These are phyloP conservation scores for Chrysina gloriosa DNA, from an alignment of 2,888 invertebrate genomes.

Conservation along the genomic window DNA sequence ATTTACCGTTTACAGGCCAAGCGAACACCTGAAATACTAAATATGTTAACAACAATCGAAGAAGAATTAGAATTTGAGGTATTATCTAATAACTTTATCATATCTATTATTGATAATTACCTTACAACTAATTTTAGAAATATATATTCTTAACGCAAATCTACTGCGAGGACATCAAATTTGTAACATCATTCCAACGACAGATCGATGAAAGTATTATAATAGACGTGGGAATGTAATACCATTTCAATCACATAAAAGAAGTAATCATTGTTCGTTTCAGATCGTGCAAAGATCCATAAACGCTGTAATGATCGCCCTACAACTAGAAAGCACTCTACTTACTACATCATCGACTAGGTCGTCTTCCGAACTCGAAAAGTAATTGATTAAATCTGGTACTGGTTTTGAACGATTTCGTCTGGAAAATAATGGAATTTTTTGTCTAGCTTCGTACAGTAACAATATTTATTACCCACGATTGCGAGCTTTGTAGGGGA, in stretches of 20 bases:
- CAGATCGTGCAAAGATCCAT: conserved; percentile 38
- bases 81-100: background rate
- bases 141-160: conserved; percentile 48
- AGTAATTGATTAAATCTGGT: background rate
- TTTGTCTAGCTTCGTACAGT: background rate
- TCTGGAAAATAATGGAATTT: background rate
- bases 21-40: conserved; percentile 44
- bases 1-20: conserved; percentile 38
- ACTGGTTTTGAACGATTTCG: background rate
- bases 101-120: conserved; percentile 11
- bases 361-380: background rate
- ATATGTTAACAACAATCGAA: conserved; percentile 26
- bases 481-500: background rate
- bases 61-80: conserved; percentile 32
- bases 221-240: conserved; percentile 41
- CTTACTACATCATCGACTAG: conserved; percentile 12
- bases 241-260: background rate
- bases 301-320: conserved; percentile 42
- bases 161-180: conserved; percentile 46
- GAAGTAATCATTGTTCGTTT: conserved; percentile 6
- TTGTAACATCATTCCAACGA: conserved; percentile 47
- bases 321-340: conserved; percentile 42
- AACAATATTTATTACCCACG: background rate
- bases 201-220: conserved; percentile 48
- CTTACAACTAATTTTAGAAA: conserved; percentile 42